Conservation (phyloP, 2,113 vertebrate species). For the Periophthalmus modestus region DNA sequence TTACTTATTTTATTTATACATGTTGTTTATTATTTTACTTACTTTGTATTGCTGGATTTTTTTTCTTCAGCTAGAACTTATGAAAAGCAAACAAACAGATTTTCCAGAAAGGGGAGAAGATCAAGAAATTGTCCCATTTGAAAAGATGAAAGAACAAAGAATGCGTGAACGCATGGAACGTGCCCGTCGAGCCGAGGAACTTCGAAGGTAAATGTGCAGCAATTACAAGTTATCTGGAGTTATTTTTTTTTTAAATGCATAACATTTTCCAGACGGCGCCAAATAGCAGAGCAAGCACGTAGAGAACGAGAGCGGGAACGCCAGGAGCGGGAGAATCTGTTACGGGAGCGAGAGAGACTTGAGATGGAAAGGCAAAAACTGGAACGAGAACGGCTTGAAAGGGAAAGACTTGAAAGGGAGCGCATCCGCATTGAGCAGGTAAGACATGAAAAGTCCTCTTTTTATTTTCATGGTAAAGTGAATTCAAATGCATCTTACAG, state of each 20-base stretch:
- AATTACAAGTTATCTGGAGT: background rate
- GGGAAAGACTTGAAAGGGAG: slow-evolving; percentile 94
- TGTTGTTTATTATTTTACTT: background rate
- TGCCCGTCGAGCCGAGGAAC: slow-evolving; percentile 86
- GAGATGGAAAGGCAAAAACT: slow-evolving; percentile 96
- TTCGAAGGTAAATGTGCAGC: slow-evolving; percentile 82
- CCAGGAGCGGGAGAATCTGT: slow-evolving; percentile 91
- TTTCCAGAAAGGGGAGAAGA: slow-evolving; percentile 82
- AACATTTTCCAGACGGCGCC: slow-evolving; percentile 80
- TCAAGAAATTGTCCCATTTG: slow-evolving; percentile 92
- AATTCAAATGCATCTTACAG: slow-evolving; percentile 63
- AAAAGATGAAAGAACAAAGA: slow-evolving; percentile 96
- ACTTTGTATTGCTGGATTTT: background rate
- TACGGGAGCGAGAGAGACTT: slow-evolving; percentile 90
- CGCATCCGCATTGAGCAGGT: slow-evolving; percentile 97
- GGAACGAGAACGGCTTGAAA: slow-evolving; percentile 93
- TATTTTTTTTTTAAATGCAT: background rate
- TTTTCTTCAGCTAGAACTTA: slow-evolving; percentile 67
- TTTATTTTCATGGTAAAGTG: background rate
- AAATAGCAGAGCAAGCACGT: slow-evolving; percentile 87
- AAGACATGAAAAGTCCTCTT: slow-evolving; percentile 5
- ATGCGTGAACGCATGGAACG: slow-evolving; percentile 90
- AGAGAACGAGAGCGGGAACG: slow-evolving; percentile 89
- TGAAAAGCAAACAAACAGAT: slow-evolving; percentile 83
- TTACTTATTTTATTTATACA: too few species aligned